These are phyloP conservation scores for Trichopria drosophilae DNA, from an alignment of 2,888 invertebrate genomes.

Conservation along the genomic window DNA sequence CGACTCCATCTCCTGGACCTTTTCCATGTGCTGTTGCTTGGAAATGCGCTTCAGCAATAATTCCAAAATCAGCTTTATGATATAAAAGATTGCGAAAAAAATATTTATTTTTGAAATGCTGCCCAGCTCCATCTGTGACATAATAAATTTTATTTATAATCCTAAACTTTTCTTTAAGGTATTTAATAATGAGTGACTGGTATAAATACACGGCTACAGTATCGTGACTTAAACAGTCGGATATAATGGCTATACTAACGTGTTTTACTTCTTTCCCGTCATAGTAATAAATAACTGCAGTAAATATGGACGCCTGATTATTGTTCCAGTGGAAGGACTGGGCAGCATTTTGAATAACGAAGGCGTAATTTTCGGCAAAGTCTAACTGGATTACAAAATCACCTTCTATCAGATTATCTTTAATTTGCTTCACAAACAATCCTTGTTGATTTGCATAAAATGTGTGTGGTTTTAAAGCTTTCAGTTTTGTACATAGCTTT, in stretches of 20 bases:
- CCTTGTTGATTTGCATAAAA: conserved; percentile 16
- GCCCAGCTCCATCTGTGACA: conserved; percentile 16
- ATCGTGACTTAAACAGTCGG: conserved; percentile 11
- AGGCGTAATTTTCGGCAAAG: too few species aligned
- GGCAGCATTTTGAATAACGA: too few species aligned
- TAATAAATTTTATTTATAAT: conserved; percentile 14
- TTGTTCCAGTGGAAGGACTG: too few species aligned
- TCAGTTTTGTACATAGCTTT: conserved; percentile 2
- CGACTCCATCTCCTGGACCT: conserved; percentile 38
- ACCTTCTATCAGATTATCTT: not conserved
- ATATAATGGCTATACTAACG: conserved; percentile 6
- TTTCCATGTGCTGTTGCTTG: conserved; percentile 40
- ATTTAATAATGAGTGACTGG: conserved; percentile 1
- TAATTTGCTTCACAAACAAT: not conserved
- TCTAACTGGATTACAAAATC: conserved; percentile 11
- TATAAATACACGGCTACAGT: conserved; percentile 9
- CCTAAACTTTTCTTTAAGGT: conserved; percentile 1
- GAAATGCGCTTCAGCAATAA: conserved; percentile 42
- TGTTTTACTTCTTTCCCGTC: conserved; percentile 4
- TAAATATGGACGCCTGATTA: too few species aligned
- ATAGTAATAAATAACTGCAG: conserved; percentile 13
- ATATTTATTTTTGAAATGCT: conserved; percentile 25
- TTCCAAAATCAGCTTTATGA: too few species aligned
- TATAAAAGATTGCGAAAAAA: too few species aligned
- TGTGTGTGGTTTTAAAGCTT: conserved; percentile 13